Conservation (phyloP, 2,113 vertebrate genomes). For the Misgurnus mizolepis region DNA sequence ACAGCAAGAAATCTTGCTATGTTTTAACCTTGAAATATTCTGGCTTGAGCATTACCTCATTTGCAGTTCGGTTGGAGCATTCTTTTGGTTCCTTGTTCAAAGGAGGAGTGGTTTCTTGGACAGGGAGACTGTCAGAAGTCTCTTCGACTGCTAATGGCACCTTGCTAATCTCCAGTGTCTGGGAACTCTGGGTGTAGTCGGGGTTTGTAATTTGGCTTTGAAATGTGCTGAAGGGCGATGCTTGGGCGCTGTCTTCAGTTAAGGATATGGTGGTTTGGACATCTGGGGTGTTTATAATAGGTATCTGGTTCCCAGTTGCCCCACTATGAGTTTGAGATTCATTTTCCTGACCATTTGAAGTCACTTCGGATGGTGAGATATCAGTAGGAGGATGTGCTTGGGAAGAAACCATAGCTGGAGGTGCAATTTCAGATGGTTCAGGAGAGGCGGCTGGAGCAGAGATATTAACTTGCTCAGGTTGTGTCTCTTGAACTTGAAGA, state of each 20-base stretch:
- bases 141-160: neutral
- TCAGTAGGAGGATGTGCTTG: neutral
- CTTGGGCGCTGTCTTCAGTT: conserved; percentile 1
- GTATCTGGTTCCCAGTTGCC: neutral
- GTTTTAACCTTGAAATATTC: neutral
- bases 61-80: conserved; percentile 25
- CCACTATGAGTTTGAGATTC: neutral
- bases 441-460: conserved; percentile 24
- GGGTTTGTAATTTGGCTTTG: conserved; percentile 1
- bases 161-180: conserved; percentile 10
- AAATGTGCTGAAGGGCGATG: conserved; percentile 4
- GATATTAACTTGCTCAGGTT: neutral
- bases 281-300: neutral
- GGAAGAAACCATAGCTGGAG: neutral
- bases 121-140: conserved; percentile 55
- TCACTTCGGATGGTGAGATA: neutral
- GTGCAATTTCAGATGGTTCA: conserved; percentile 35
- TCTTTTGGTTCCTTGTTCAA: conserved; percentile 46
- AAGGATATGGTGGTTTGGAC: neutral
- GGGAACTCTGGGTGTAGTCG: conserved; percentile 34
- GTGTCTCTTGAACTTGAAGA: neutral
- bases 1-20: neutral
- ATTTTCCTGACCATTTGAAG: neutral
- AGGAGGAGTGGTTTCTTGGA: conserved; percentile 66
- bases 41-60: conserved; percentile 55